Evolutionary conservation across 2,113 vertebrate genomes (phyloP).

Genomic region (Myiozetetes cayanensis): DNA sequence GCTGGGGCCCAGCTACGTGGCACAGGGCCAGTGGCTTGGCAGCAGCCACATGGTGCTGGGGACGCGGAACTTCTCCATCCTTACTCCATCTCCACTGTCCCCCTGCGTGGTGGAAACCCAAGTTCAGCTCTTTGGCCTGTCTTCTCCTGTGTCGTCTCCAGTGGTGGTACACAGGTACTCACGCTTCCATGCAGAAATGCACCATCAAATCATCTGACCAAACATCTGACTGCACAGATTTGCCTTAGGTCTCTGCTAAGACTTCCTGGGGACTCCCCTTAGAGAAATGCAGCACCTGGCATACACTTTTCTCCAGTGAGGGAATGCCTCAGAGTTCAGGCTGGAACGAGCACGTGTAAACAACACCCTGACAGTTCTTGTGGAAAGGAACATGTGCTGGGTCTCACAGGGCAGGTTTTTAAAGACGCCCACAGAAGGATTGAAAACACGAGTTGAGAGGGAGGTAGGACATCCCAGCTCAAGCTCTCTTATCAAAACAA

Average conservation of each 20-base stretch:
- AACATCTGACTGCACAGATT: neutral
- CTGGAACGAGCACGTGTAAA: neutral
- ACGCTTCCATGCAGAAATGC: fast-evolving
- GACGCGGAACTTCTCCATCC: neutral
- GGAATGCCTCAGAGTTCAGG: neutral
- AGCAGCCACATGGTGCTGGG: neutral
- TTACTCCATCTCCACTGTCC: fast-evolving
- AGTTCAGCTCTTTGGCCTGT: neutral
- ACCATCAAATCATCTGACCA: neutral
- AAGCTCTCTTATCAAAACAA: neutral
- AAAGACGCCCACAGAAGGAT: neutral
- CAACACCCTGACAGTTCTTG: fast-evolving
- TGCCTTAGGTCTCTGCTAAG: neutral
- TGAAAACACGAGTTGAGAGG: neutral
- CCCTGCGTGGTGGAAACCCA: fast-evolving
- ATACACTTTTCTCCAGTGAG: neutral
- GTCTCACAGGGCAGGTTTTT: neutral
- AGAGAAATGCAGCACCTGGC: neutral
- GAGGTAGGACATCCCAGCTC: neutral
- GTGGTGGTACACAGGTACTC: fast-evolving
- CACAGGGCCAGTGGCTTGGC: neutral
- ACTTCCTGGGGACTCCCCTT: neutral
- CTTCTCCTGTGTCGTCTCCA: neutral
- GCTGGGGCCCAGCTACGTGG: neutral
- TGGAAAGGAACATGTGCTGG: neutral